A percentile compares a stretch with the other conserved stretches of the same genome.
These are phyloP conservation scores for Anoplopoma fimbria DNA, from an alignment of 2,113 vertebrate genomes.

Conservation along the genomic window DNA sequence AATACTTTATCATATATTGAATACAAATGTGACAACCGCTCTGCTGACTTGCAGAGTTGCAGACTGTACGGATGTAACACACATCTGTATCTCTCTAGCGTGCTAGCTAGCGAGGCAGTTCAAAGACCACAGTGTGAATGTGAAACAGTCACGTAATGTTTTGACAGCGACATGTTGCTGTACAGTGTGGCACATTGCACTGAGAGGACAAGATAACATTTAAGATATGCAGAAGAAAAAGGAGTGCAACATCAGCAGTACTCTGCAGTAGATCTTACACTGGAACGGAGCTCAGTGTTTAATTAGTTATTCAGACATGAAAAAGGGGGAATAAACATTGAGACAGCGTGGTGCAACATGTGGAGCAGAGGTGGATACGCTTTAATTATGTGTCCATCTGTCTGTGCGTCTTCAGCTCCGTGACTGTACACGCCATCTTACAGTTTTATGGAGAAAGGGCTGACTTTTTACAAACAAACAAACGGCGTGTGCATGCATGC, in stretches of 20 bases:
- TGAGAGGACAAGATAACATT: neutral
- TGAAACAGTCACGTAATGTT: neutral
- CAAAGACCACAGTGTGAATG: neutral
- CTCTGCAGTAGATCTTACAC: conserved; percentile 27
- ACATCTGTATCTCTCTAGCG: neutral
- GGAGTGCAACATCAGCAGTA: neutral
- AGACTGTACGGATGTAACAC: no score
- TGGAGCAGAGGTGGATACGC: conserved; percentile 39
- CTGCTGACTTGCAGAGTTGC: no score
- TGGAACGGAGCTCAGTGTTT: neutral
- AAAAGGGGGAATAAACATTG: conserved; percentile 2
- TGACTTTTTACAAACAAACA: conserved; percentile 11
- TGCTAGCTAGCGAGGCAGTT: neutral
- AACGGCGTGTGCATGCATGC: conserved; percentile 20
- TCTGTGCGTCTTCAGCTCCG: conserved; percentile 2
- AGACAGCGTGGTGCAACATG: conserved; percentile 40
- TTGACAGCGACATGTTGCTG: neutral
- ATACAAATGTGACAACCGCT: no score
- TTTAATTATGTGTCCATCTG: conserved; percentile 28
- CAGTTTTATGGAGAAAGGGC: neutral
- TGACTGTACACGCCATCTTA: neutral
- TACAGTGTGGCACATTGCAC: neutral
- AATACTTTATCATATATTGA: no score
- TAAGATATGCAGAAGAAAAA: neutral
- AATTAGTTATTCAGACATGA: conserved; percentile 32